Evolutionary conservation across 2,888 invertebrate species (phyloP).

Genomic region (Notodonta ziczac): DNA sequence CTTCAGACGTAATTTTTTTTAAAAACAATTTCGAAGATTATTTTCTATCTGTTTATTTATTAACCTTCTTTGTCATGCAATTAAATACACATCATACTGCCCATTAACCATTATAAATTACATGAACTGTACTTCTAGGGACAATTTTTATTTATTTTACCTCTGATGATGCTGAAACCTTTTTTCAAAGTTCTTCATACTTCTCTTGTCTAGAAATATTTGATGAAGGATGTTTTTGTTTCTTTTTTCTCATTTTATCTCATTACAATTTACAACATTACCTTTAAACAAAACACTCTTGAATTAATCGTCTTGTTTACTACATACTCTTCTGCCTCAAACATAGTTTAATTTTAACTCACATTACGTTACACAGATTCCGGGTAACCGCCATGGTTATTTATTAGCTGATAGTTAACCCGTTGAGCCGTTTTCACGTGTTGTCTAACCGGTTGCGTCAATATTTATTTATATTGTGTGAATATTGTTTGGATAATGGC

Average conservation of each 20-base stretch:
- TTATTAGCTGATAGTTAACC: conserved; percentile 63
- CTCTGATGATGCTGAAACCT: too few relatives aligned
- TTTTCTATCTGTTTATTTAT: too few relatives aligned
- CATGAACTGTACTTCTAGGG: too few relatives aligned
- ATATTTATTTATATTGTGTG: conserved; percentile 54
- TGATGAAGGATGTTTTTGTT: not conserved
- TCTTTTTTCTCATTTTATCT: not conserved
- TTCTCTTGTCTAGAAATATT: not conserved
- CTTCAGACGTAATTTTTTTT: not conserved
- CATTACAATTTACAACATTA: not conserved
- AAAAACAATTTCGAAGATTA: too few relatives aligned
- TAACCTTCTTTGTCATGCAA: too few relatives aligned
- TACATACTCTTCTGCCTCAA: conserved; percentile 14
- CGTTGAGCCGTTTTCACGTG: conserved; percentile 49
- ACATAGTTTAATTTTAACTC: conserved; percentile 51
- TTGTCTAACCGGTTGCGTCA: conserved; percentile 35
- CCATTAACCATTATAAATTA: too few relatives aligned
- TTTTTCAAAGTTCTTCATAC: too few relatives aligned
- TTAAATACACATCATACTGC: too few relatives aligned
- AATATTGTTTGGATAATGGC: conserved; percentile 31
- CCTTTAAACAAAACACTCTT: conserved; percentile 18
- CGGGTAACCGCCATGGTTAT: conserved; percentile 50
- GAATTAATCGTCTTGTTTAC: conserved; percentile 24
- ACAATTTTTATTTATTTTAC: too few relatives aligned
- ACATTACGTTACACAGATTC: conserved; percentile 47